Conservation (phyloP, 2,797 vertebrate genomes). For the Acanthurus leucopareius region DNA sequence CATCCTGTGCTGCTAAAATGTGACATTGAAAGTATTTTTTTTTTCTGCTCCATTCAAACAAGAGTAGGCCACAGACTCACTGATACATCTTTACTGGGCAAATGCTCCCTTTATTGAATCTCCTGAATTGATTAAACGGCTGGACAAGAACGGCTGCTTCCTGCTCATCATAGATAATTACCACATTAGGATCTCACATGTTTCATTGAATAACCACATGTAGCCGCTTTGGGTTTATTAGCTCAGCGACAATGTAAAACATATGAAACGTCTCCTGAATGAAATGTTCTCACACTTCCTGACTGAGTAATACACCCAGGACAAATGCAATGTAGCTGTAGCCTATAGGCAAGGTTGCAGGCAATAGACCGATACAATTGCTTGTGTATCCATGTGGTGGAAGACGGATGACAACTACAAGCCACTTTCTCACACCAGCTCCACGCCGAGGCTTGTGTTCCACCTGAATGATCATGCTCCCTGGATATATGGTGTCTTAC, state of each 20-base stretch:
- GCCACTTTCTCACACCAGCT: constrained; percentile 25
- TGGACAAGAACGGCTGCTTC: not conserved
- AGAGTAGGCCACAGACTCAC: no score
- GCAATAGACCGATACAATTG: constrained; percentile 25
- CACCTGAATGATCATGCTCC: constrained; percentile 14
- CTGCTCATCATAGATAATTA: constrained; percentile 4
- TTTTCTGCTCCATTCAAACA: not conserved
- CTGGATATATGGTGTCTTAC: constrained; percentile 44
- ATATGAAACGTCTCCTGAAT: constrained; percentile 1
- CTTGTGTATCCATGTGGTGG: constrained; percentile 38
- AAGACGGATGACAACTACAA: constrained; percentile 44
- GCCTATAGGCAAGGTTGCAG: constrained; percentile 26
- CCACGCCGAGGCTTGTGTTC: constrained; percentile 40
- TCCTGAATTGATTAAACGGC: not conserved
- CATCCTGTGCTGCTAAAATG: not conserved
- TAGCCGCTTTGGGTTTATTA: not conserved
- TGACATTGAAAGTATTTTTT: not conserved
- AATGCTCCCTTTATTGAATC: not conserved
- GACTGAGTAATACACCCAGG: constrained; percentile 9
- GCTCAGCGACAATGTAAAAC: not conserved
- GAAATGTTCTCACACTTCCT: constrained; percentile 12
- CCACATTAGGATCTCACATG: not conserved
- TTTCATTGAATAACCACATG: not conserved
- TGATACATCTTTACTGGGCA: not conserved
- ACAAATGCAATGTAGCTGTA: constrained; percentile 35